Evolutionary conservation across 1,140 invertebrate genomes (phyloP).

Genomic region (Apis mellifera): DNA sequence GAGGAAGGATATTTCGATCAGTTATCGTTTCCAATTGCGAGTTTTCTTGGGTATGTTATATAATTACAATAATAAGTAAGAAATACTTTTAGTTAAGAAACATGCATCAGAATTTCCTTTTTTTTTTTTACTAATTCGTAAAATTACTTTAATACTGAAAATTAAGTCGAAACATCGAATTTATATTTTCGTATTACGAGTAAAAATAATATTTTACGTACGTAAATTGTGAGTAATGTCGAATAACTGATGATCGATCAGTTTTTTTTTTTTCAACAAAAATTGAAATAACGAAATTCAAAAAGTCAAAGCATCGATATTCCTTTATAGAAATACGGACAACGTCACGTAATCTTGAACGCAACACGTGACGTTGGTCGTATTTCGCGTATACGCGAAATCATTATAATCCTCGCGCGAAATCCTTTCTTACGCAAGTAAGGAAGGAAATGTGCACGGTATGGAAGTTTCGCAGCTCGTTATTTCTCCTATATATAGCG

Average conservation of each 20-base stretch:
- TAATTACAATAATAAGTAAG: no score
- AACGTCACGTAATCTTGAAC: not conserved
- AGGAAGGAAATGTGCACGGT: conserved; percentile 16
- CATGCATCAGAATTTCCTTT: no score
- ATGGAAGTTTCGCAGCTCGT: conserved; percentile 20
- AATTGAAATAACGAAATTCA: not conserved
- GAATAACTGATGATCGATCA: no score
- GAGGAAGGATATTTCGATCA: no score
- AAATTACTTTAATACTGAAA: no score
- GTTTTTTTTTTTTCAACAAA: no score
- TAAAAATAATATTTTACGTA: no score
- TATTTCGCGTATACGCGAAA: not conserved
- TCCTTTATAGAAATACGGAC: not conserved
- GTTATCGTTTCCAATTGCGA: no score
- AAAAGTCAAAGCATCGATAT: not conserved
- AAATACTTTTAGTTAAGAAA: no score
- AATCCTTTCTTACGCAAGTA: not conserved
- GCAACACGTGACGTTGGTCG: not conserved
- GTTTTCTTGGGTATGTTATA: no score
- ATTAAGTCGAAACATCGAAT: not conserved
- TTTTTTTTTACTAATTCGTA: no score
- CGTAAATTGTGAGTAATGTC: no score
- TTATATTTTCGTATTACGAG: not conserved
- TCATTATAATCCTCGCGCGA: not conserved
- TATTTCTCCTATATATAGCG: conserved; percentile 43